phyloP scores from a whole-genome alignment of 2,888 invertebrate genomes.

The Folsomia manolachei region DNA sequence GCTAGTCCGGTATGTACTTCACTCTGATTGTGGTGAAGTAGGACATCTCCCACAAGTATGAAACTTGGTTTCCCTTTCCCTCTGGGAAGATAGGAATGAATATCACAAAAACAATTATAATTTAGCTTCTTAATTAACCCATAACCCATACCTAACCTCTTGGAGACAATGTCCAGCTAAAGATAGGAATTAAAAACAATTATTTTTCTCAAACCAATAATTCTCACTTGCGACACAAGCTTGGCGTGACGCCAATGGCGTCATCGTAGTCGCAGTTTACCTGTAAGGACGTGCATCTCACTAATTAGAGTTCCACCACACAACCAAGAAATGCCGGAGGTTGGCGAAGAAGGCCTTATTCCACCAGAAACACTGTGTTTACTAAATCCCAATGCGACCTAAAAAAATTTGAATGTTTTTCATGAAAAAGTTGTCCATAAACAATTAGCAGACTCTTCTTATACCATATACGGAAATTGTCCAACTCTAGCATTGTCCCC shows the following conservation, averaged over 20 bases:
- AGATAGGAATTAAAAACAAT: too few species aligned
- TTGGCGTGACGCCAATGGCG: too few species aligned
- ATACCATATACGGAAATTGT: constrained; percentile 5
- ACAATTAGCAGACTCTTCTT: too few species aligned
- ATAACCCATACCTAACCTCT: too few species aligned
- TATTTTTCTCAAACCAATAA: too few species aligned
- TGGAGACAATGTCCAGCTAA: constrained; percentile 15
- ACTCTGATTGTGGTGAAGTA: too few species aligned
- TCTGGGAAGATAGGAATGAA: neutral
- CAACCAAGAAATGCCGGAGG: neutral
- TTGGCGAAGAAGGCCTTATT: neutral
- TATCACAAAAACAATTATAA: neutral
- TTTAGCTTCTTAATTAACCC: neutral
- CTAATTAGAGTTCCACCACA: constrained; percentile 8
- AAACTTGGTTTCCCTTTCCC: neutral
- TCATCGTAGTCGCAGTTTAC: too few species aligned
- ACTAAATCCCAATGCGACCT: neutral
- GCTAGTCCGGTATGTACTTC: neutral
- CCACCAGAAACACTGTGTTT: neutral
- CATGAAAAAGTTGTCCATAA: neutral
- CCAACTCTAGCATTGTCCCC: neutral
- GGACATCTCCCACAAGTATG: neutral
- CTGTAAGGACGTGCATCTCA: neutral
- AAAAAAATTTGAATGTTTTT: neutral
- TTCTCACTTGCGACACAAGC: too few species aligned